Evolutionary conservation across 1,140 invertebrate genomes (phyloP), one percentile per base, ranked within the genome.

Genomic region (Plectrocnemia conspersa): DNA sequence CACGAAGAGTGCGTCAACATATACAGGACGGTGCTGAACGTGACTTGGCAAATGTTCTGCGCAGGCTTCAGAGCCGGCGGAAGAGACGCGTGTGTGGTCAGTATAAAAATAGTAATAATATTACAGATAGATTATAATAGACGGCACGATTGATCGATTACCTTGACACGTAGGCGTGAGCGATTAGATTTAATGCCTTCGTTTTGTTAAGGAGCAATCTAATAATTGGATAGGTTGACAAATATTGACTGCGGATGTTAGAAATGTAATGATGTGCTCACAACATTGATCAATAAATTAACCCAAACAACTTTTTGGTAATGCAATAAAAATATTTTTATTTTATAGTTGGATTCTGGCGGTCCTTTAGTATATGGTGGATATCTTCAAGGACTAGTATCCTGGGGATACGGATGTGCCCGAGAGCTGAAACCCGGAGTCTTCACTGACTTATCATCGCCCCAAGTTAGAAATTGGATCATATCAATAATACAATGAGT

Each of bases 1-100:
- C 50, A 55, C 9, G 52, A 54, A 10, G 59, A 57, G 25, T 61
- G 59, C 38, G 21, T 21, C 3, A 33, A 56, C 15, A 47, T 61
- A n/a, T 61, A 61, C 33, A 25, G 25, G 1, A 32, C 29, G 5
- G 24, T 23, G 11, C 32, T 61, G 10, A 61, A 61, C 33, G 55
- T 85, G 15, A 85, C 81, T 0, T 73, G 77, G 22, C 83, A 83
- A 62, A 85, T 86, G 83, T 79, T 87, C 63, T 87, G 84, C 63
- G 84, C 83, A 29, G 84, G 85, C 11, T 84, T 79, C 64, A 66
- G 75, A 4, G 72, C 80, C 36, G 85, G 84, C 6, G 70, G 77
- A 63, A 69, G 72, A 22, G 85, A 88, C 64, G 80, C 85, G n/a
- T 88, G 85, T 61, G 81, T 82, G 59, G 83, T 83, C 71, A 73